Conservation (phyloP, 2,113 vertebrate genomes). For the Pterocles burchelli region DNA sequence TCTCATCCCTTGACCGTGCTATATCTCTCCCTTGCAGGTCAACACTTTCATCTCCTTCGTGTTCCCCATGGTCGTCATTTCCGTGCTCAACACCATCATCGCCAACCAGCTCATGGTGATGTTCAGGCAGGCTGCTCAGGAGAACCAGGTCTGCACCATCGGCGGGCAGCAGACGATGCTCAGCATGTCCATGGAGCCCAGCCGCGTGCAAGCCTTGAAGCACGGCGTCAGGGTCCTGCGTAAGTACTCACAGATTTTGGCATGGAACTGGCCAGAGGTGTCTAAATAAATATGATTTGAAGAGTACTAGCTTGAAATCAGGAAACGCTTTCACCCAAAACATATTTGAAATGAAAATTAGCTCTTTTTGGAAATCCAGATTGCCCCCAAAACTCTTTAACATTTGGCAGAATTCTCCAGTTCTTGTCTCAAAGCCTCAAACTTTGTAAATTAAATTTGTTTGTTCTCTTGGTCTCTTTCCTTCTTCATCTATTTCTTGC, state of each 20-base stretch:
- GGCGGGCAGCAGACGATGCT: constrained; percentile 85
- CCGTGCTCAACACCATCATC: constrained; percentile 90
- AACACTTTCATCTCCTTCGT: constrained; percentile 93
- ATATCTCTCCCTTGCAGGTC: constrained; percentile 72
- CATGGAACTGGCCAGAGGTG: fast-evolving
- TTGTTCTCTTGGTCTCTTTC: background rate
- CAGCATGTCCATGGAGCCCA: constrained; percentile 87
- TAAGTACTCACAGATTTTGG: constrained; percentile 61
- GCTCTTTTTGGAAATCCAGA: background rate
- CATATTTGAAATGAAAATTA: background rate
- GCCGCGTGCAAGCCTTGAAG: constrained; percentile 88
- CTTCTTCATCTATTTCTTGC: background rate
- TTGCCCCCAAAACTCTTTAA: background rate
- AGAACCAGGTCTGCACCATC: constrained; percentile 82
- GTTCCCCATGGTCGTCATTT: constrained; percentile 91
- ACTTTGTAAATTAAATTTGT: background rate
- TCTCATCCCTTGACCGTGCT: background rate
- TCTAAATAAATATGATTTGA: fast-evolving
- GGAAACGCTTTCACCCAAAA: fast-evolving
- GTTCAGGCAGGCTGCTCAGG: constrained; percentile 90
- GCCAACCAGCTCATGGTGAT: constrained; percentile 93
- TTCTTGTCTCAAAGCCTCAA: background rate
- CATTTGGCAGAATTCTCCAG: background rate
- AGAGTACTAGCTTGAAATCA: background rate
- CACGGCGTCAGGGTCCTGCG: constrained; percentile 92